A percentile compares a stretch with the other conserved stretches of the same genome.
phyloP scores from a whole-genome alignment of 2,797 vertebrate species.

The Falco biarmicus region DNA sequence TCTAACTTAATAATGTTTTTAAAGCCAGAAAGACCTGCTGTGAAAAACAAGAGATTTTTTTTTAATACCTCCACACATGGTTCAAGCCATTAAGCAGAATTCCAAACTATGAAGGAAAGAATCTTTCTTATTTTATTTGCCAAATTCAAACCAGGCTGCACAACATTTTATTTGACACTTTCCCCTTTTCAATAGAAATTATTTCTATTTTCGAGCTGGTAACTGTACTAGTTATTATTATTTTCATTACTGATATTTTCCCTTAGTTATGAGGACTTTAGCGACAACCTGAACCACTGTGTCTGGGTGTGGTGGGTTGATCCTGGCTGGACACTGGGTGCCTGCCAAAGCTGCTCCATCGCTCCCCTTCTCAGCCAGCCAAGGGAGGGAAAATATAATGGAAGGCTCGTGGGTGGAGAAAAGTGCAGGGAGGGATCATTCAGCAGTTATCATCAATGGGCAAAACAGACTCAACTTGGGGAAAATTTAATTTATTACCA shows the following conservation, averaged over 20 bases:
- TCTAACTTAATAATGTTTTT: neutral
- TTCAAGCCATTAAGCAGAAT: neutral
- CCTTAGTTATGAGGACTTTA: neutral
- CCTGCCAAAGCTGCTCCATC: neutral
- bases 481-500: too few relatives aligned
- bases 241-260: neutral
- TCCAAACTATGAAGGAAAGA: neutral
- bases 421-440: too few relatives aligned
- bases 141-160: neutral
- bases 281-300: neutral
- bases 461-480: too few relatives aligned
- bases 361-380: neutral
- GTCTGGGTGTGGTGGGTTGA: neutral
- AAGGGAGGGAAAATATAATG: too few relatives aligned
- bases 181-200: neutral
- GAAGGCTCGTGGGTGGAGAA: too few relatives aligned
- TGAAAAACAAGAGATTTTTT: neutral
- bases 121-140: neutral
- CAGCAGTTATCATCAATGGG: too few relatives aligned
- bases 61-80: neutral
- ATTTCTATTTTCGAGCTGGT: neutral
- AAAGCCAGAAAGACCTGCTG: neutral
- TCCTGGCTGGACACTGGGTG: too few relatives aligned
- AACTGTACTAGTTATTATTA: neutral
- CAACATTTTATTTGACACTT: neutral